Percentiles rank a stretch among this genome's conserved stretches.
Conservation (phyloP, 1,140 invertebrate species). For the Neodiprion pinetum region DNA sequence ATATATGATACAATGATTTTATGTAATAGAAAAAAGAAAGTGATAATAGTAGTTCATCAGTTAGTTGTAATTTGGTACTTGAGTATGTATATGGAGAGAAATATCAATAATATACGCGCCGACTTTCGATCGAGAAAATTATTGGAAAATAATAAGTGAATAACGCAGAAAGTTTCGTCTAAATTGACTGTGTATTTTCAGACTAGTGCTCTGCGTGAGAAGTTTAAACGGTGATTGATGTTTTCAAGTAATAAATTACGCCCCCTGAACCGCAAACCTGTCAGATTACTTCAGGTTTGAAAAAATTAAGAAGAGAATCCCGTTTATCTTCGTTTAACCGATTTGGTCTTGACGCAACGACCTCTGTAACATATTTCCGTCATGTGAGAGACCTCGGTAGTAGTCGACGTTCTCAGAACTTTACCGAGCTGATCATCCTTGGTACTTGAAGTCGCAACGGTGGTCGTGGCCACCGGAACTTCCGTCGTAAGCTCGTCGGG, state of each 20-base stretch:
- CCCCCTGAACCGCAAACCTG: not conserved
- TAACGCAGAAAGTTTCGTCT: too few relatives aligned
- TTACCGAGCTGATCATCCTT: slow-evolving; percentile 62
- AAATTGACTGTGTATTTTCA: too few relatives aligned
- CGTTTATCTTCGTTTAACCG: slow-evolving; percentile 42
- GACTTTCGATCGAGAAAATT: too few relatives aligned
- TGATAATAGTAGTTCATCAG: too few relatives aligned
- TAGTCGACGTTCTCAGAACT: slow-evolving; percentile 74
- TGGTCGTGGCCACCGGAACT: slow-evolving; percentile 25
- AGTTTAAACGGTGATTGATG: too few relatives aligned
- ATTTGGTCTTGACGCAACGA: slow-evolving; percentile 78
- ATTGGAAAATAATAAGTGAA: too few relatives aligned
- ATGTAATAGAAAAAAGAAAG: too few relatives aligned
- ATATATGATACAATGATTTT: not conserved
- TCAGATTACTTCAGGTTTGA: not conserved
- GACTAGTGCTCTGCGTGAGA: too few relatives aligned
- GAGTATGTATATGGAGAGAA: too few relatives aligned
- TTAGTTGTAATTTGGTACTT: too few relatives aligned
- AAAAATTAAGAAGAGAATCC: slow-evolving; percentile 21
- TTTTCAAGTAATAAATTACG: too few relatives aligned
- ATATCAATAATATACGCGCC: too few relatives aligned
- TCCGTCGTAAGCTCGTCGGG: slow-evolving; percentile 32
- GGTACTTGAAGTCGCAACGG: slow-evolving; percentile 11
- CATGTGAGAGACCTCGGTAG: slow-evolving; percentile 82
- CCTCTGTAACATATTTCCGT: slow-evolving; percentile 87